phyloP scores from a whole-genome alignment of 2,113 vertebrate species.

The Leucoraja erinaceus region DNA sequence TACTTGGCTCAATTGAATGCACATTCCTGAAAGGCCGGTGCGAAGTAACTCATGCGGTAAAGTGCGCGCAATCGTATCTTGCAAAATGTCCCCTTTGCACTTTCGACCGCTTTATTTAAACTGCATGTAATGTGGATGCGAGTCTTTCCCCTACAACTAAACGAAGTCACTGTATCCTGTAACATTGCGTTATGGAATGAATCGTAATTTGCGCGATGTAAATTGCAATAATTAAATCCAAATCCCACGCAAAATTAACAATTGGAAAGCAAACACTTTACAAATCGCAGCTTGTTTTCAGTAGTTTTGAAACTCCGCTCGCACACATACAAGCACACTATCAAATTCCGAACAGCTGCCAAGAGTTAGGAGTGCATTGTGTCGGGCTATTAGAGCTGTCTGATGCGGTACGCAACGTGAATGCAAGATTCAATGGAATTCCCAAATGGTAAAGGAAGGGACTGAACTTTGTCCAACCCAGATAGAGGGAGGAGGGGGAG shows the following conservation, averaged over 20 bases:
- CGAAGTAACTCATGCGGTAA: neutral
- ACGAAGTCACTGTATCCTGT: neutral
- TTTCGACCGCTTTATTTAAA: neutral
- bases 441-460: neutral
- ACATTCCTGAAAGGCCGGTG: neutral
- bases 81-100: neutral
- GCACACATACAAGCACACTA: neutral
- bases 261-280: neutral
- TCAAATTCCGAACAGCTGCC: conserved; percentile 26
- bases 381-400: neutral
- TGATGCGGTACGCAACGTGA: neutral
- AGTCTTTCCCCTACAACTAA: too few relatives aligned
- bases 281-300: neutral
- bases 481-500: neutral
- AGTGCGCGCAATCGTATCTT: neutral
- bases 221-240: neutral
- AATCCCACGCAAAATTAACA: neutral
- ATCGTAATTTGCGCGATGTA: neutral
- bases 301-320: neutral
- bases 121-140: too few relatives aligned
- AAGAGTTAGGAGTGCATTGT: neutral
- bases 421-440: neutral
- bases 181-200: neutral
- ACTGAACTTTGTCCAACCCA: neutral
- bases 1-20: neutral